These are phyloP conservation scores for Eupithecia inturbata DNA, from an alignment of 2,888 invertebrate species.

Conservation along the genomic window DNA sequence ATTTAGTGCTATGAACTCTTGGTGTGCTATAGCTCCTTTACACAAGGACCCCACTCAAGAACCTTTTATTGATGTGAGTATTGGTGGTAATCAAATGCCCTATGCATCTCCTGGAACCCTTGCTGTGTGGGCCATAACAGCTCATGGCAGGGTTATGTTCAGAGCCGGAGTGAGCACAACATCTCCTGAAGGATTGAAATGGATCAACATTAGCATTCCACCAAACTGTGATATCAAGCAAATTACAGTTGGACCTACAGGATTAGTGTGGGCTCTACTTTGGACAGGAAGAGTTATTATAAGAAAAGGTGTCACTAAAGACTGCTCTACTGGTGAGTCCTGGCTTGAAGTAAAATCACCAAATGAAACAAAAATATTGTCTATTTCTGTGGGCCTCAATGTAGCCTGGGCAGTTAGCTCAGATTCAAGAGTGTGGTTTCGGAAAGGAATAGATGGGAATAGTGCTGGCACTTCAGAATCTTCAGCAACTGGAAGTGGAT, in stretches of 20 bases:
- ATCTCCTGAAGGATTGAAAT: conserved; percentile 94
- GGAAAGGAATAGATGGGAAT: conserved; percentile 89
- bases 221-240: conserved; percentile 92
- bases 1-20: conserved; percentile 95
- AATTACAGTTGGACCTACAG: conserved; percentile 93
- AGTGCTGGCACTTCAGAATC: conserved; percentile 89
- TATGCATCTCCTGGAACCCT: conserved; percentile 90
- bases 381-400: conserved; percentile 92
- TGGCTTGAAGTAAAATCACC: conserved; percentile 93
- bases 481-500: conserved; percentile 91
- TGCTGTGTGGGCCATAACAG: conserved; percentile 96
- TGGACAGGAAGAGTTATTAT: conserved; percentile 93
- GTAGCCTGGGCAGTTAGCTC: conserved; percentile 92
- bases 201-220: conserved; percentile 91
- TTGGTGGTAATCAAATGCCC: conserved; percentile 93
- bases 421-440: conserved; percentile 94
- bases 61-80: conserved; percentile 95
- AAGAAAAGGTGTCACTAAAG: conserved; percentile 92
- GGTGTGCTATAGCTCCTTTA: conserved; percentile 95
- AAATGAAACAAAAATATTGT: conserved; percentile 87
- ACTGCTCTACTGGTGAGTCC: conserved; percentile 87
- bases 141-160: conserved; percentile 95
- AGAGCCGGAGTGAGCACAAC: conserved; percentile 91
- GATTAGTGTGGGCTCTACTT: conserved; percentile 93
- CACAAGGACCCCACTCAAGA: conserved; percentile 96